Conservation (phyloP, 2,888 invertebrate species). For the Onthophagus sagittarius region DNA sequence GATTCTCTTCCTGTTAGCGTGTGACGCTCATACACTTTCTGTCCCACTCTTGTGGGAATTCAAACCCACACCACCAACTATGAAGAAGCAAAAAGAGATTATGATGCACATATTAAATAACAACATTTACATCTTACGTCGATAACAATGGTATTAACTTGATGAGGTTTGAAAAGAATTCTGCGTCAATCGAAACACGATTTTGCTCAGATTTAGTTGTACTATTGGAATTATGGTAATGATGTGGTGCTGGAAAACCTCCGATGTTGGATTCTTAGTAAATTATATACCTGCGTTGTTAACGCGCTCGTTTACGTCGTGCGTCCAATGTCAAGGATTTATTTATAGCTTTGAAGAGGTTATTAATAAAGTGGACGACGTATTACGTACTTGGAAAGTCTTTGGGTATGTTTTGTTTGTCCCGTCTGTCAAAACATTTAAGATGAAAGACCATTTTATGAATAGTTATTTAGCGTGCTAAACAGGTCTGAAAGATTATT, state of each 20-base stretch:
- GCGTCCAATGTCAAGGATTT: neutral
- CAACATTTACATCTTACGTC: neutral
- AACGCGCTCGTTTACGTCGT: neutral
- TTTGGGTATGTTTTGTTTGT: neutral
- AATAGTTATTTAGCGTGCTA: neutral
- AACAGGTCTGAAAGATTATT: neutral
- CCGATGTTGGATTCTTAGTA: neutral
- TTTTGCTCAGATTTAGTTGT: neutral
- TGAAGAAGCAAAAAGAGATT: neutral
- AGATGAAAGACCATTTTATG: neutral
- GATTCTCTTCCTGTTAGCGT: conserved; percentile 8
- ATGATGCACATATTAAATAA: neutral
- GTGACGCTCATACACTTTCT: neutral
- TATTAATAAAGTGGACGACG: neutral
- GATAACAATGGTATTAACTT: too few species aligned
- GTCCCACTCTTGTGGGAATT: neutral
- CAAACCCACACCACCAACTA: neutral
- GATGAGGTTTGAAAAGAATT: neutral
- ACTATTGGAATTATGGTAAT: neutral
- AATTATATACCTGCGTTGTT: neutral
- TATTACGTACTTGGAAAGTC: neutral
- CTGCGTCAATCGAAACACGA: neutral
- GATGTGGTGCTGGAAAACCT: neutral
- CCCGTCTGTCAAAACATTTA: neutral
- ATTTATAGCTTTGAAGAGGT: neutral